Evolutionary conservation across 2,888 invertebrate genomes (phyloP).

Genomic region (Ectobius pallidus): DNA sequence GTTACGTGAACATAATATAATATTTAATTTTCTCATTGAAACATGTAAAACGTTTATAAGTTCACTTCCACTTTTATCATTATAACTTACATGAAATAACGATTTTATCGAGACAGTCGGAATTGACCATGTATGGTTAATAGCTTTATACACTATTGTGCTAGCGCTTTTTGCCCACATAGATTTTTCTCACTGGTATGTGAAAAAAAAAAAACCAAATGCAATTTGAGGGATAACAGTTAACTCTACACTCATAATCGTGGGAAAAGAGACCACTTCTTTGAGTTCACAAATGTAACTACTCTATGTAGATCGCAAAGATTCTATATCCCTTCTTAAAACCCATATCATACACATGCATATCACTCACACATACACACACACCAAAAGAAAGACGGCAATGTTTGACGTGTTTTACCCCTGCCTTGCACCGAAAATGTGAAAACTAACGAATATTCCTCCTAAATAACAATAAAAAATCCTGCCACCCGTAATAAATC

Average conservation of each 20-base stretch:
- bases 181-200: slow-evolving; percentile 17
- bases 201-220: too few relatives aligned
- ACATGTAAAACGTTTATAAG: too few relatives aligned
- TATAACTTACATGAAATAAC: too few relatives aligned
- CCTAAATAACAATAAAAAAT: not conserved
- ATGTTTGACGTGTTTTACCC: slow-evolving; percentile 22
- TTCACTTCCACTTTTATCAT: too few relatives aligned
- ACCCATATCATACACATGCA: slow-evolving; percentile 38
- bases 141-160: slow-evolving; percentile 26
- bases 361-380: slow-evolving; percentile 30
- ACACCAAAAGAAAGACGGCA: not conserved
- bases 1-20: too few relatives aligned
- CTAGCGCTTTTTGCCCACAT: slow-evolving; percentile 9
- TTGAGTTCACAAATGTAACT: slow-evolving; percentile 26
- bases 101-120: not conserved
- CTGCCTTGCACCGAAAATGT: slow-evolving; percentile 6
- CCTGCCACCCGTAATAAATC: not conserved
- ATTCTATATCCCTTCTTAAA: not conserved
- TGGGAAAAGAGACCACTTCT: not conserved
- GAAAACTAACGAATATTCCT: not conserved
- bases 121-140: not conserved
- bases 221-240: not conserved
- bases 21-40: too few relatives aligned
- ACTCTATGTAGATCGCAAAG: not conserved
- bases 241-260: slow-evolving; percentile 1